Evolutionary conservation across 1,140 invertebrate genomes (phyloP), one percentile per base, ranked within the genome.

Genomic region (Brachionus plicatilis): DNA sequence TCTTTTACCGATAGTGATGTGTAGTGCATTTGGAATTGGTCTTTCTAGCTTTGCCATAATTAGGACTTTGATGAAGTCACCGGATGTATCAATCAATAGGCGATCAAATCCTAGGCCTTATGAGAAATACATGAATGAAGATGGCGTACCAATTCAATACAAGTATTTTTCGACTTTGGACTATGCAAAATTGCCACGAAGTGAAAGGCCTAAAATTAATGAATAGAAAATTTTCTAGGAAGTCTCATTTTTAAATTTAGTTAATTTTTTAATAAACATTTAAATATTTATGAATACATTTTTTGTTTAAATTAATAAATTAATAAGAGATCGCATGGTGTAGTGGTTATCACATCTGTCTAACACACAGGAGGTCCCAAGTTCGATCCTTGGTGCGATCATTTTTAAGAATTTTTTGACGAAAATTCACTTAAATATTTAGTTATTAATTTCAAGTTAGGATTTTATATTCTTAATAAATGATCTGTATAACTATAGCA

Each of bases 111-210:
- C 37, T 12, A 79, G 45, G 14, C 75, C 75, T 11, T 79, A 79
- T 17, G 75, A 79, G 17, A 27, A 14, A 53, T 56, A 53, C 29
- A 50, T 79, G 41, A 17, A 6, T 14, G 11, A 45, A 79, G 75
- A 79, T 56, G 75, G 75, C 14, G 14, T n/a, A 14, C 75, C 75
- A 2, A 43, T 79, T 27, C 75, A 79, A 7, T 79, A 79, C 75
- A 79, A 79, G n/a, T 79, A 79, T 43, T 79, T 14, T 79, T 53
- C 45, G 14, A 79, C 75, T 53, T 33, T 79, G 11, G 75, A 79
- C 3, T 79, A 79, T 56, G 45, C n/a, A 17, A 79, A 79, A 17
- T 12, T 79, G 14, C 66, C 66, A 37, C 4, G n/a, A 27, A 56
- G 45, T 79, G 75, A 79, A 56, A 50, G 75, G 43, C 75, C 75